phyloP scores from a whole-genome alignment of 2,113 vertebrate genomes.

The Illadopsis cleaveri region DNA sequence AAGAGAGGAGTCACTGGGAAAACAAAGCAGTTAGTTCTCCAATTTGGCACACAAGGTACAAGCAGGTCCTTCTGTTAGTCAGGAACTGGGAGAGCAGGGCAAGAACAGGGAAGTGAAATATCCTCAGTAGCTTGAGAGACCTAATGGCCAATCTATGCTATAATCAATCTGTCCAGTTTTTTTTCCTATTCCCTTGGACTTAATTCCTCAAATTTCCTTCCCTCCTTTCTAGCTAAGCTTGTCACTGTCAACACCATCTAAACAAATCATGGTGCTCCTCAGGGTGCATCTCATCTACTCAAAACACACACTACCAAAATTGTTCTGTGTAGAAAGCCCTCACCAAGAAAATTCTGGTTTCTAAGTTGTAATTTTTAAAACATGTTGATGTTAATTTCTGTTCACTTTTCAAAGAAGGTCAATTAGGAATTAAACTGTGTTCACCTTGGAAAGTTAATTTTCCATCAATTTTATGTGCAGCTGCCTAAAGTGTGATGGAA shows the following conservation, averaged over 20 bases:
- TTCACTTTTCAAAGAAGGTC: background rate
- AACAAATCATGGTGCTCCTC: background rate
- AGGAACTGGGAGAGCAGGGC: background rate
- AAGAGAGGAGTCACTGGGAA: background rate
- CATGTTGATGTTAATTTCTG: background rate
- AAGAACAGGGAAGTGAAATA: background rate
- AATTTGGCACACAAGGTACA: background rate
- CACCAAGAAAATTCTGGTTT: background rate
- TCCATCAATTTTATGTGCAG: background rate
- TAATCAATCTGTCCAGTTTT: background rate
- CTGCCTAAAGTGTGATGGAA: background rate
- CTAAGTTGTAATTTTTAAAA: background rate
- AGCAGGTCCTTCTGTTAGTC: background rate
- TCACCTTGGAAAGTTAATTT: slow-evolving; percentile 22
- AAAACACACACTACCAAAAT: background rate
- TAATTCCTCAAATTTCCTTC: background rate
- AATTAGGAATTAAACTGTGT: slow-evolving; percentile 6
- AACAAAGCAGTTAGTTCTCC: background rate
- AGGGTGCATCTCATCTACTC: background rate
- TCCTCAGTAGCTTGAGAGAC: background rate
- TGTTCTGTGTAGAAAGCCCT: background rate
- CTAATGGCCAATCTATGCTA: background rate
- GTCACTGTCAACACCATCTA: background rate
- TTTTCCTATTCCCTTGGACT: background rate
- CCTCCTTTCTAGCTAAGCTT: background rate